phyloP scores from a whole-genome alignment of 92 coral and sea anemone genomes.

The Parazoanthus swiftii region DNA sequence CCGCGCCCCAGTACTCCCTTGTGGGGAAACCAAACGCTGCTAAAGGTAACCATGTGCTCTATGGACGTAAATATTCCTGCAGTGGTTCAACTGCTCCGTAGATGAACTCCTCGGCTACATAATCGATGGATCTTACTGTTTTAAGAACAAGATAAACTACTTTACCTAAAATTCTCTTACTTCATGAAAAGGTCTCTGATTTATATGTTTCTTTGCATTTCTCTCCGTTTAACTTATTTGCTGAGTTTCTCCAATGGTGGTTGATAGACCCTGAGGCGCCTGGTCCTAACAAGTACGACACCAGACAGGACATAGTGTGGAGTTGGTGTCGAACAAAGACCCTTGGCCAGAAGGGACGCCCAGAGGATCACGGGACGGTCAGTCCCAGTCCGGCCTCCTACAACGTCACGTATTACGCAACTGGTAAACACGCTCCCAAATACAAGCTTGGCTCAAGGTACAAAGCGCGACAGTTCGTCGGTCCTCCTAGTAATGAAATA shows the following conservation, averaged over 20 bases:
- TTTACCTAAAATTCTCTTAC: no score
- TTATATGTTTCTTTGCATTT: no score
- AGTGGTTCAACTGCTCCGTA: no score
- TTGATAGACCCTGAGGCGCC: constrained; percentile 20
- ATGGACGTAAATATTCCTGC: no score
- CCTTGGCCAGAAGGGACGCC: constrained; percentile 41
- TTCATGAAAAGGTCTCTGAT: no score
- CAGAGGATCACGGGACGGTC: constrained; percentile 47
- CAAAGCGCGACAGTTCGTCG: constrained; percentile 40
- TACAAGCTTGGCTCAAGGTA: constrained; percentile 41
- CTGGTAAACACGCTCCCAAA: constrained; percentile 53
- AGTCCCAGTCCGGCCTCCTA: constrained; percentile 51
- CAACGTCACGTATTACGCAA: constrained; percentile 50
- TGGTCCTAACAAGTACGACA: constrained; percentile 50
- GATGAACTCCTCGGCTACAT: no score
- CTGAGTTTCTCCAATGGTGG: no score
- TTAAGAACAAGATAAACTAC: no score
- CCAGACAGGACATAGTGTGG: constrained; percentile 42
- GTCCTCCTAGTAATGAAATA: constrained; percentile 42
- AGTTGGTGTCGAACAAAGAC: constrained; percentile 42
- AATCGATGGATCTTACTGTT: no score
- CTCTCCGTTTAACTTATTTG: neutral
- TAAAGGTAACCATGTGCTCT: constrained; percentile 20
- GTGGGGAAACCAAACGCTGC: constrained; percentile 45
- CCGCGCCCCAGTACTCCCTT: constrained; percentile 43